These are phyloP conservation scores for Rhinichthys osculus DNA, from an alignment of 2,797 vertebrate genomes.

Conservation along the genomic window DNA sequence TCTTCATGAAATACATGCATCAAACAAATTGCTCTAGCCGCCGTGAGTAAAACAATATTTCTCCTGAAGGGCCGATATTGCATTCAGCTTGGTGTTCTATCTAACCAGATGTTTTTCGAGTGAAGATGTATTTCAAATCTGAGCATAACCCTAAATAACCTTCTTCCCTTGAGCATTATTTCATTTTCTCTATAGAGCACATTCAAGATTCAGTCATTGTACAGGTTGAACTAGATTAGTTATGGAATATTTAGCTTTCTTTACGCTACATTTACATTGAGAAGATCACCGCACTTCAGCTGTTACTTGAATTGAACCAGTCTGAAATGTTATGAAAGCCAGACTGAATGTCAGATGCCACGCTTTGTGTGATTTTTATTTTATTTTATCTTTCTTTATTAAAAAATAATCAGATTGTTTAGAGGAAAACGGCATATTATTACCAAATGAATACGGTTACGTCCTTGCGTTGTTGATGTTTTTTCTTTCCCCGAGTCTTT, in stretches of 20 bases:
- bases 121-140: constrained; percentile 40
- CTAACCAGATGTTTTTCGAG: constrained; percentile 26
- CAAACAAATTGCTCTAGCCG: constrained; percentile 43
- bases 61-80: constrained; percentile 27
- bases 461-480: no score
- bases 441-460: background rate
- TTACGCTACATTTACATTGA: background rate
- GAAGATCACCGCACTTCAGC: constrained; percentile 23
- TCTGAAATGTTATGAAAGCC: background rate
- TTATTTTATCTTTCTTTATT: background rate
- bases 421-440: background rate
- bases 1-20: constrained; percentile 45
- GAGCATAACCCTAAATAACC: constrained; percentile 19
- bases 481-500: no score
- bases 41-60: constrained; percentile 34
- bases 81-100: constrained; percentile 31
- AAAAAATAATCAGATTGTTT: background rate
- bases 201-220: constrained; percentile 21
- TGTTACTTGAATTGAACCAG: background rate
- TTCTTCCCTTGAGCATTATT: constrained; percentile 12
- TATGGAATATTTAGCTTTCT: background rate
- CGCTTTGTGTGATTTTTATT: background rate
- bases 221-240: constrained; percentile 21
- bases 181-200: background rate
- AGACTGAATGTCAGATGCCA: background rate